Conservation (phyloP, 2,797 vertebrate species). For the Centropyge bicolor region DNA sequence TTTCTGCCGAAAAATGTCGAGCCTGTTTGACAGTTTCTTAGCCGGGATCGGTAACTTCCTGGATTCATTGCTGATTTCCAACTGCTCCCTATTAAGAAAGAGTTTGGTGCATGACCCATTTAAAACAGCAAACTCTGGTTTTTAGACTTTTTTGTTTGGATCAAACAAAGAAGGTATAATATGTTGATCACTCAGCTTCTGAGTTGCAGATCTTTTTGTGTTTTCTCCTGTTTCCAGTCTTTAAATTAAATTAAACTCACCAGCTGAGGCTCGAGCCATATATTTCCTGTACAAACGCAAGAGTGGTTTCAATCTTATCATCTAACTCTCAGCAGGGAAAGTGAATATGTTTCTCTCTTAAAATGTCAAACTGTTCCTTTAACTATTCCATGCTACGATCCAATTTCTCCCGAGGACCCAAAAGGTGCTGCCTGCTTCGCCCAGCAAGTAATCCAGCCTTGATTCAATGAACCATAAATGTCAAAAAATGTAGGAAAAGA, state of each 20-base stretch:
- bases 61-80: not conserved
- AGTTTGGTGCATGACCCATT: not conserved
- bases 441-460: not conserved
- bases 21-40: not conserved
- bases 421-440: not conserved
- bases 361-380: conserved; percentile 11
- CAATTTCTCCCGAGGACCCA: not conserved
- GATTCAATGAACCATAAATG: conserved; percentile 19
- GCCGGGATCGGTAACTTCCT: not conserved
- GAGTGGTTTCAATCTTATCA: not conserved
- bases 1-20: too few species aligned
- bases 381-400: not conserved
- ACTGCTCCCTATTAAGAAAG: not conserved
- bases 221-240: too few species aligned
- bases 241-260: not conserved
- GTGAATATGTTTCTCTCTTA: not conserved
- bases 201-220: not conserved
- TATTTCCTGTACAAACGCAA: not conserved
- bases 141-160: not conserved
- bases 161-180: not conserved
- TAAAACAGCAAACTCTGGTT: not conserved
- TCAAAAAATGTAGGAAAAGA: conserved; percentile 1
- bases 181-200: too few species aligned
- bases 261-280: not conserved
- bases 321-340: not conserved